Evolutionary conservation across 2,888 invertebrate species (phyloP).

Genomic region (Synanthedon andrenaeformis): DNA sequence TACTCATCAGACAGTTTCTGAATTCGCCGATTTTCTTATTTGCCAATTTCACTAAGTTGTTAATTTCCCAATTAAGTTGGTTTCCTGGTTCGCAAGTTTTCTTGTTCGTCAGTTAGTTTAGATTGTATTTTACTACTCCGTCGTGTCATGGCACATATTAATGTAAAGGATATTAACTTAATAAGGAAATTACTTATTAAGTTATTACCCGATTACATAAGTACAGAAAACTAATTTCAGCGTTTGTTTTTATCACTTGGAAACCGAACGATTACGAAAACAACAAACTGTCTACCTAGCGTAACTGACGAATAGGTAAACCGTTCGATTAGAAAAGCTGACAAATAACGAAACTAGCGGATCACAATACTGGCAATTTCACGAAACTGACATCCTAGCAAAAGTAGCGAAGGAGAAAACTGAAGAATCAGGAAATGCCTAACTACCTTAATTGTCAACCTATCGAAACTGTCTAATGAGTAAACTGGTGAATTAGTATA

Average conservation of each 20-base stretch:
- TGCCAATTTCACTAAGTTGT: neutral
- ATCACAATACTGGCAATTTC: neutral
- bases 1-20: neutral
- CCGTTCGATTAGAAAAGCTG: neutral
- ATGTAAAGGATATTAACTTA: too few species aligned
- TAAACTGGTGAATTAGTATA: neutral
- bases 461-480: neutral
- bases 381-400: slow-evolving; percentile 1
- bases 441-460: neutral
- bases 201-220: neutral
- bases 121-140: neutral
- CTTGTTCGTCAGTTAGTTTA: neutral
- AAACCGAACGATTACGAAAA: too few species aligned
- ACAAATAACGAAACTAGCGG: slow-evolving; percentile 1
- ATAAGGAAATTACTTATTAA: neutral
- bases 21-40: neutral
- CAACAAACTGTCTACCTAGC: neutral
- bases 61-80: neutral
- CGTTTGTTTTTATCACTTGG: neutral
- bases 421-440: neutral
- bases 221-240: neutral
- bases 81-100: neutral
- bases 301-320: neutral
- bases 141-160: neutral
- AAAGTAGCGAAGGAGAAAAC: neutral